Percentiles rank a stretch among this genome's conserved stretches.
These are phyloP conservation scores for Amblyopsis hoosieri DNA, from an alignment of 2,797 vertebrate species.

Conservation along the genomic window DNA sequence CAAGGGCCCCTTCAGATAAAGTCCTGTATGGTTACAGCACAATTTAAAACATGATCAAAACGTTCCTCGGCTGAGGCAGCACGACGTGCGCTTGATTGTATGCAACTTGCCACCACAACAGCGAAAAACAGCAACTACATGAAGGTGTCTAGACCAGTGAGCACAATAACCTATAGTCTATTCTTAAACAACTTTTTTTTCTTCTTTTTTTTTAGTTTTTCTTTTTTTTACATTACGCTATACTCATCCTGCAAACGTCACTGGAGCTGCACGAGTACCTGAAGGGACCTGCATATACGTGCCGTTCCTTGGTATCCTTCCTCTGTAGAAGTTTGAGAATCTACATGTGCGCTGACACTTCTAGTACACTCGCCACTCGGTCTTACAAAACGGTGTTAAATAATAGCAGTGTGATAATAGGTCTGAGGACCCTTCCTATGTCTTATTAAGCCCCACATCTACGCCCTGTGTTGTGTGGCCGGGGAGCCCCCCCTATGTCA, in stretches of 20 bases:
- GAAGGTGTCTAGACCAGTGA: constrained; percentile 87
- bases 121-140: constrained; percentile 83
- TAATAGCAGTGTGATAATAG: constrained; percentile 74
- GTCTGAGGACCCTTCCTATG: constrained; percentile 68
- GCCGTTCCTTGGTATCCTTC: constrained; percentile 64
- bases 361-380: constrained; percentile 61
- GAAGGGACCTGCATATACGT: constrained; percentile 84
- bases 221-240: constrained; percentile 60
- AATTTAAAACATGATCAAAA: constrained; percentile 69
- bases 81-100: constrained; percentile 70
- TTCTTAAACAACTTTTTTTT: constrained; percentile 50
- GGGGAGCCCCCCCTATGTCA: constrained; percentile 85
- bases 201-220: constrained; percentile 13
- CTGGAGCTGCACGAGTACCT: constrained; percentile 90
- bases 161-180: constrained; percentile 76
- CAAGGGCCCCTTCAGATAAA: constrained; percentile 73
- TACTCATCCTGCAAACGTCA: constrained; percentile 75
- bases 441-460: constrained; percentile 57
- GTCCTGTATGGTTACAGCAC: constrained; percentile 62
- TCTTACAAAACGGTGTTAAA: constrained; percentile 76
- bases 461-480: constrained; percentile 27
- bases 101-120: constrained; percentile 80
- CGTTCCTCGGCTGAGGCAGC: constrained; percentile 69
- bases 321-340: constrained; percentile 84
- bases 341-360: constrained; percentile 83